Evolutionary conservation across 2,888 invertebrate genomes (phyloP).

Genomic region (Pachycephus smyrnensis): DNA sequence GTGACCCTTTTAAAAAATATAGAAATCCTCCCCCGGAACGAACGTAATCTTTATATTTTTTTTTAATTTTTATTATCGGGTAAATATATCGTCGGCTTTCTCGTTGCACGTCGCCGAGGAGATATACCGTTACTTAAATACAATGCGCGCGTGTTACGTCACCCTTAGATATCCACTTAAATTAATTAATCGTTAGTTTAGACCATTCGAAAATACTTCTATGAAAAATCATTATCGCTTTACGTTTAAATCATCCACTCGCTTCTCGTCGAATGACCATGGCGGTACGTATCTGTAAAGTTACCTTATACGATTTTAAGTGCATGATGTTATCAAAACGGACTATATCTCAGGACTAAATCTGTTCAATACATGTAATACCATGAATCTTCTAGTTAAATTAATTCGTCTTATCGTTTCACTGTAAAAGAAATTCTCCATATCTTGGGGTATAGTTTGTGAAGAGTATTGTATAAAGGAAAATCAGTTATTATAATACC

Average conservation of each 20-base stretch:
- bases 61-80: neutral
- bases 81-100: neutral
- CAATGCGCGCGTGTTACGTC: neutral
- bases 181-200: neutral
- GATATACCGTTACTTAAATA: neutral
- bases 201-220: neutral
- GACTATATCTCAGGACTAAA: neutral
- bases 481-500: neutral
- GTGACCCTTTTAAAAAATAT: neutral
- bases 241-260: neutral
- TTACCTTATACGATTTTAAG: neutral
- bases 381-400: neutral
- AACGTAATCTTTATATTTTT: neutral
- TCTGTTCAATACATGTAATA: constrained; percentile 3
- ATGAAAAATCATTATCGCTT: neutral
- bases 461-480: neutral
- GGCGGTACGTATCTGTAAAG: neutral
- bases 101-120: neutral
- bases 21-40: neutral
- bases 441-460: neutral
- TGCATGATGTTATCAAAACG: neutral
- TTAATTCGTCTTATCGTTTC: neutral
- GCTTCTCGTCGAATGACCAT: neutral
- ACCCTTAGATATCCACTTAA: neutral
- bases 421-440: neutral